phyloP scores from a whole-genome alignment of 2,797 vertebrate species.

The Channallabes apus region DNA sequence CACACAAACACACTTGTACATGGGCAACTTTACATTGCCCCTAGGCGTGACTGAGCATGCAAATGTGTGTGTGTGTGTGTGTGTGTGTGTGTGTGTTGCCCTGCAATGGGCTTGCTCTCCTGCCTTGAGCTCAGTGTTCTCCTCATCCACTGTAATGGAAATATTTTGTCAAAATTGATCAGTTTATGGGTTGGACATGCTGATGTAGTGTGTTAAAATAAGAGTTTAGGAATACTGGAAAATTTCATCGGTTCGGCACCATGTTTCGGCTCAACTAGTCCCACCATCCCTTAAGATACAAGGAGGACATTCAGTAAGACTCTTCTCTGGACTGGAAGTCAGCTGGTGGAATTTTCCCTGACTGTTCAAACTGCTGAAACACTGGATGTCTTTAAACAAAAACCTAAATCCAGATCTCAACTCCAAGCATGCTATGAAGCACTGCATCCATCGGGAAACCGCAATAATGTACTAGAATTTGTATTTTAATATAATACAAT shows the following conservation, averaged over 20 bases:
- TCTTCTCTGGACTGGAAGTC: not conserved
- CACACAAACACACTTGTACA: not conserved
- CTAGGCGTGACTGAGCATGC: slow-evolving; percentile 21
- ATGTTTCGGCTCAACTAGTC: not conserved
- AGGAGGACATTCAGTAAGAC: not conserved
- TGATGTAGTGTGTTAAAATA: not conserved
- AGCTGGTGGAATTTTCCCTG: not conserved
- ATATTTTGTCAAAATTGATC: not conserved
- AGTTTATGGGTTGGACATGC: not conserved
- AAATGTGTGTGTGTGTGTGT: not conserved
- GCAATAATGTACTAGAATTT: too few species aligned
- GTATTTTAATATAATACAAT: too few species aligned
- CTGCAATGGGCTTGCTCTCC: not conserved
- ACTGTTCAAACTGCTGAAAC: not conserved
- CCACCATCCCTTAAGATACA: not conserved
- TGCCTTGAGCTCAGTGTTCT: not conserved
- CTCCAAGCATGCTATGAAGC: not conserved
- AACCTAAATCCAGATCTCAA: not conserved
- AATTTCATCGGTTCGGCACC: not conserved
- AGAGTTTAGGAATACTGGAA: too few species aligned
- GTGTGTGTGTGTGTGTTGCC: not conserved
- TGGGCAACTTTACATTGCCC: slow-evolving; percentile 17
- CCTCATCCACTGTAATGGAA: not conserved
- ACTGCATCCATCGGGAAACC: not conserved
- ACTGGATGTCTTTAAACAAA: not conserved